These are phyloP conservation scores for Sinonovacula constricta DNA, from an alignment of 1,140 invertebrate species.

Conservation along the genomic window DNA sequence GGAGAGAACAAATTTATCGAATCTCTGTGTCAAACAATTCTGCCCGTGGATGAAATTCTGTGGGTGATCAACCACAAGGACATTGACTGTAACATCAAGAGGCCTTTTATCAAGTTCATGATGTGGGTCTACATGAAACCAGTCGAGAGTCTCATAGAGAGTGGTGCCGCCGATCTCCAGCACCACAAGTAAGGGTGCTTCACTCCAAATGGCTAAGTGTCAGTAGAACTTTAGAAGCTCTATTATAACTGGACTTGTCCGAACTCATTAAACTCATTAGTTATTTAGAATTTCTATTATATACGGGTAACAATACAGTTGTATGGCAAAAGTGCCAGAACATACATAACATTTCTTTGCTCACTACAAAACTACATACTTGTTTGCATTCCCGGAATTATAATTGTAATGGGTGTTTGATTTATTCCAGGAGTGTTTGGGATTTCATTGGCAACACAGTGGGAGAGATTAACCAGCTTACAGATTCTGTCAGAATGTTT, in stretches of 20 bases:
- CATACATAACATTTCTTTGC: too few relatives aligned
- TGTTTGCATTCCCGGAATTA: too few relatives aligned
- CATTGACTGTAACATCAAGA: constrained; percentile 76
- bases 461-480: constrained; percentile 69
- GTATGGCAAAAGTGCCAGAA: too few relatives aligned
- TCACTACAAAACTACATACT: too few relatives aligned
- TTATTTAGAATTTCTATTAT: too few relatives aligned
- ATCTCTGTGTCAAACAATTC: constrained; percentile 78
- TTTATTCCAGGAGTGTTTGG: constrained; percentile 72
- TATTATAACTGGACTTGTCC: too few relatives aligned
- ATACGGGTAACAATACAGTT: too few relatives aligned
- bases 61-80: constrained; percentile 73
- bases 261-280: too few relatives aligned
- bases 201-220: too few relatives aligned
- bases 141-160: constrained; percentile 73
- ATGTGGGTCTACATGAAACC: constrained; percentile 78
- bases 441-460: constrained; percentile 69
- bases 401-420: too few relatives aligned
- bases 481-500: constrained; percentile 65
- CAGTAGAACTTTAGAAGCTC: too few relatives aligned
- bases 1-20: constrained; percentile 79
- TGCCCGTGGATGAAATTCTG: constrained; percentile 75
- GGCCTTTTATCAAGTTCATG: constrained; percentile 76
- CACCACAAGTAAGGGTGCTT: constrained; percentile 75
- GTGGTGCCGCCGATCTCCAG: constrained; percentile 77